phyloP scores from a whole-genome alignment of 2,113 vertebrate genomes.

The Xenotilapia leptura region DNA sequence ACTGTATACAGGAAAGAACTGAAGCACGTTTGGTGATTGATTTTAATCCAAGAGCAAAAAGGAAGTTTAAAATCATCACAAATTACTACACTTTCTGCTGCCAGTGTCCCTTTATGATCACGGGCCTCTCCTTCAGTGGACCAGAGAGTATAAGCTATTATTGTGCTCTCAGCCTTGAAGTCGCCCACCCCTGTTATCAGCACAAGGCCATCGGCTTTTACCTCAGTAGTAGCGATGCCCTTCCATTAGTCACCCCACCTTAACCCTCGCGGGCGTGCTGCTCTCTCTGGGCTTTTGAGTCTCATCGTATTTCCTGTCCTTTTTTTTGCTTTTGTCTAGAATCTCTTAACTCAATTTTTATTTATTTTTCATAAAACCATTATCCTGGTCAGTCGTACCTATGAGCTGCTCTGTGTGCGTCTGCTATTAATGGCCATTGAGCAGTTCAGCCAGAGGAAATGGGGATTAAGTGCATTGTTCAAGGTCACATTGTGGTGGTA shows the following conservation, averaged over 20 bases:
- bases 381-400: not conserved
- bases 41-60: not conserved
- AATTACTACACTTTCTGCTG: not conserved
- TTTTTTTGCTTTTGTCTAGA: not conserved
- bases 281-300: not conserved
- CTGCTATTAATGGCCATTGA: not conserved
- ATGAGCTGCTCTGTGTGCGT: not conserved
- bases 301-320: not conserved
- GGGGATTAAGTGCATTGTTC: not conserved
- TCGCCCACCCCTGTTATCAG: not conserved
- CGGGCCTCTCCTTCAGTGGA: not conserved
- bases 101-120: not conserved
- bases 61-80: not conserved
- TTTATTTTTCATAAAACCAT: not conserved
- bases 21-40: not conserved
- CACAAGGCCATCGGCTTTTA: conserved; percentile 28
- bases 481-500: conserved; percentile 10
- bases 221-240: conserved; percentile 14
- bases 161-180: conserved; percentile 20
- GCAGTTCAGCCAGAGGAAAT: not conserved
- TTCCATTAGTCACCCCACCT: conserved; percentile 45
- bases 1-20: not conserved
- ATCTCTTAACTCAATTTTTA: not conserved
- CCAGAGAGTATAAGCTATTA: conserved; percentile 1
- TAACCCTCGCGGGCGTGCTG: not conserved